These are phyloP conservation scores for Eublepharis macularius DNA, from an alignment of 2,113 vertebrate species.

Conservation along the genomic window DNA sequence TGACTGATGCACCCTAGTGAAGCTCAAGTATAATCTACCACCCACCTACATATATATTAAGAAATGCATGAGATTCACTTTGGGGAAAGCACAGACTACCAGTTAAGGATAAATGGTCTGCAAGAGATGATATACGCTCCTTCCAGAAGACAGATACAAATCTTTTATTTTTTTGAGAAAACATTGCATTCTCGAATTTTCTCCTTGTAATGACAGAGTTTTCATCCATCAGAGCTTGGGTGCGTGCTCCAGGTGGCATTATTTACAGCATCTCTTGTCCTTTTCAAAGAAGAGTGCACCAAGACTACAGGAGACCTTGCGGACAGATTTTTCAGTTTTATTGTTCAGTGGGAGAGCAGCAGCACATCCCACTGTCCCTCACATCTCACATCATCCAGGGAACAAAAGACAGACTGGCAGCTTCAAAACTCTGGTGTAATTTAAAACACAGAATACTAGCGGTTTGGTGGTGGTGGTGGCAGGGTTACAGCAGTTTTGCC, in stretches of 20 bases:
- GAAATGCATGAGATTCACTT: not conserved
- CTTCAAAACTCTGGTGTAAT: constrained; percentile 32
- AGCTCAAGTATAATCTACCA: too few relatives aligned
- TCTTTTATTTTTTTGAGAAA: not conserved
- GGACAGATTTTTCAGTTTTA: constrained; percentile 57
- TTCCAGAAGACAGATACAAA: not conserved
- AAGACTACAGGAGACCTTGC: constrained; percentile 25
- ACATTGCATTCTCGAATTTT: not conserved
- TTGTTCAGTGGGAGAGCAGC: constrained; percentile 43
- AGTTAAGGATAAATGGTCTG: not conserved
- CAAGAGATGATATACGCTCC: not conserved
- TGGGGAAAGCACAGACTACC: not conserved
- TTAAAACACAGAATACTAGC: constrained; percentile 28
- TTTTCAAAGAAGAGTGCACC: not conserved
- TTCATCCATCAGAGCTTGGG: not conserved
- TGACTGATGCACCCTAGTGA: too few relatives aligned
- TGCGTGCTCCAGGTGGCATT: not conserved
- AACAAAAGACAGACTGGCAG: constrained; percentile 33
- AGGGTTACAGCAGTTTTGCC: constrained; percentile 5
- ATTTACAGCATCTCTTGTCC: not conserved
- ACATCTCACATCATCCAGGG: constrained; percentile 45
- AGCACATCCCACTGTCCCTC: constrained; percentile 11
- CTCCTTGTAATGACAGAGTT: not conserved
- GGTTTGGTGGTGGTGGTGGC: not conserved
- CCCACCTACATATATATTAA: too few relatives aligned